A percentile compares a stretch with the other conserved stretches of the same genome.
Conservation (phyloP, 2,113 vertebrate genomes). For the Geococcyx californianus region DNA sequence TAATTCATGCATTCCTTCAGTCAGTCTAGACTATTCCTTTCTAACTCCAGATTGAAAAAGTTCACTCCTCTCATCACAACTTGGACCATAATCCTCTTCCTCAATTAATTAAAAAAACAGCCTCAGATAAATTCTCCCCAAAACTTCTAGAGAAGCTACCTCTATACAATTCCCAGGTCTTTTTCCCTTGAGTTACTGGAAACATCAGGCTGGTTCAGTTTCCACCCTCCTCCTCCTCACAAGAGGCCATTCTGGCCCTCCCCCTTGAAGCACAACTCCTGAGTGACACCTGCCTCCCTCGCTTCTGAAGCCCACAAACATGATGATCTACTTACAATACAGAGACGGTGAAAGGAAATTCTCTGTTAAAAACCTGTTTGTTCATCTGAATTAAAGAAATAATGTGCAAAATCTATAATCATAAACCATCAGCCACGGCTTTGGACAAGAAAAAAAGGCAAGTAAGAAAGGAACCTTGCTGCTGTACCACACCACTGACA, state of each 20-base stretch:
- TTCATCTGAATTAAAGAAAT: neutral
- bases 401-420: neutral
- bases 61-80: neutral
- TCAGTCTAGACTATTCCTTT: neutral
- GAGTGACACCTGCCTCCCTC: rapidly evolving
- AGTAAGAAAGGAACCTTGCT: neutral
- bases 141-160: neutral
- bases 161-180: neutral
- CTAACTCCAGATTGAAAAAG: neutral
- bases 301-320: neutral
- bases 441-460: neutral
- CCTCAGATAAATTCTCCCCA: neutral
- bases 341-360: neutral
- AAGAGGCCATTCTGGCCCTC: neutral
- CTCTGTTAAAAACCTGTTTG: neutral
- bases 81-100: neutral
- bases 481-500: neutral
- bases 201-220: neutral
- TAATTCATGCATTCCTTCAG: neutral
- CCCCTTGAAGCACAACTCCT: neutral
- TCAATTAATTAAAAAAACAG: neutral
- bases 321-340: neutral
- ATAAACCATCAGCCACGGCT: neutral
- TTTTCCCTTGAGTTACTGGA: neutral
- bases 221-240: neutral